Percentiles rank a stretch among this genome's conserved stretches.
Evolutionary conservation across 2,113 vertebrate species (phyloP).

Genomic region (Isichthys henryi): DNA sequence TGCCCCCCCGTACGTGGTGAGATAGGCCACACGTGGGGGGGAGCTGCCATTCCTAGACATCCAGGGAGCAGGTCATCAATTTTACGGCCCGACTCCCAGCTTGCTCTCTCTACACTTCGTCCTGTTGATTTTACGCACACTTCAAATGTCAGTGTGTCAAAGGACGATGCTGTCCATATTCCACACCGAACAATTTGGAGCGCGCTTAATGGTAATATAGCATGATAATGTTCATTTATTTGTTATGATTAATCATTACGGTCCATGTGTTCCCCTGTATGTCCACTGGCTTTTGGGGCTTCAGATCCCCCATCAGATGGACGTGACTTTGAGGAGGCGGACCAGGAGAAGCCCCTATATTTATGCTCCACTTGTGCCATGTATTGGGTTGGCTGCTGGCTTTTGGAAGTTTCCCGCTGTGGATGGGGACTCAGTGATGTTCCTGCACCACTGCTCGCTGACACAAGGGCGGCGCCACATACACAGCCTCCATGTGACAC

Average conservation of each 20-base stretch:
- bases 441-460: neutral
- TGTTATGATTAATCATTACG: neutral
- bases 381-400: neutral
- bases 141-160: neutral
- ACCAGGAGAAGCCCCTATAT: neutral
- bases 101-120: neutral
- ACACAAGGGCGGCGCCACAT: neutral
- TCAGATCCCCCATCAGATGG: neutral
- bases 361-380: neutral
- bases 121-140: neutral
- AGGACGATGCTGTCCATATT: neutral
- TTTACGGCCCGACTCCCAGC: neutral
- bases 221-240: neutral
- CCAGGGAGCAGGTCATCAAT: neutral
- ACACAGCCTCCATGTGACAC: neutral
- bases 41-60: neutral
- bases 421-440: neutral
- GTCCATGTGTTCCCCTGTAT: neutral
- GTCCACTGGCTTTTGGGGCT: neutral
- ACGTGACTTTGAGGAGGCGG: neutral
- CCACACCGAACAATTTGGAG: neutral
- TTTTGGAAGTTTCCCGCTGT: neutral
- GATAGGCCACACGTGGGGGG: neutral
- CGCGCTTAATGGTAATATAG: neutral
- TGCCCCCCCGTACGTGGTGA: neutral